These are phyloP conservation scores for Acanthococcus lagerstroemiae DNA, from an alignment of 2,888 invertebrate genomes.

Conservation along the genomic window DNA sequence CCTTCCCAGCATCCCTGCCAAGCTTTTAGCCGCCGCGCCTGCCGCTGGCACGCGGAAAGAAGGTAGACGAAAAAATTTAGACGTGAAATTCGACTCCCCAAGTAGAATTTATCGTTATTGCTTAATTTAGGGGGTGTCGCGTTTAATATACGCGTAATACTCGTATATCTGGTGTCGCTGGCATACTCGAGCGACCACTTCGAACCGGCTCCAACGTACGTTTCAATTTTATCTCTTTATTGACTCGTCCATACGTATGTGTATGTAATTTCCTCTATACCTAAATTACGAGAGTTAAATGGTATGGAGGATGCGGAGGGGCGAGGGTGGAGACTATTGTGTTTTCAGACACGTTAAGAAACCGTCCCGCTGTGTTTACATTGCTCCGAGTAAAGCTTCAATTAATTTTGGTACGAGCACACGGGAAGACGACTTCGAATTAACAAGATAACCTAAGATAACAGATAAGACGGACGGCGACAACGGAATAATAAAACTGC, in stretches of 20 bases:
- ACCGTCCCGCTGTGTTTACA: not conserved
- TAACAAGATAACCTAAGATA: not conserved
- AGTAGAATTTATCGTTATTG: not conserved
- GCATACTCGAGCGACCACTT: not conserved
- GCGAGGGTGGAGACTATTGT: not conserved
- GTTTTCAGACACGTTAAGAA: not conserved
- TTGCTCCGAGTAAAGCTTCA: not conserved
- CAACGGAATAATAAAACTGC: slow-evolving; percentile 29
- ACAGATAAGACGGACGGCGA: slow-evolving; percentile 25
- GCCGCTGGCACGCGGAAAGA: too few species aligned
- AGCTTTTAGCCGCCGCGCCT: too few species aligned
- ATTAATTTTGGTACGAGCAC: not conserved
- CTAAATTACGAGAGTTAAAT: too few species aligned
- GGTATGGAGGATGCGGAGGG: too few species aligned
- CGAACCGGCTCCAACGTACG: not conserved
- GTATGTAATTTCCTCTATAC: too few species aligned
- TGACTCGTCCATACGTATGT: too few species aligned
- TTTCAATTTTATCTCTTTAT: too few species aligned
- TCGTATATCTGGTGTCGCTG: not conserved
- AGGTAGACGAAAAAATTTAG: too few species aligned
- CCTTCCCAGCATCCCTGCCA: too few species aligned
- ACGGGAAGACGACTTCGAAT: not conserved
- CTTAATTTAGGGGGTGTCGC: not conserved
- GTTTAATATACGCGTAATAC: not conserved
- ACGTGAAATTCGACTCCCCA: not conserved